Conservation (phyloP, 1,140 invertebrate species). For the Fopius arisanus region DNA sequence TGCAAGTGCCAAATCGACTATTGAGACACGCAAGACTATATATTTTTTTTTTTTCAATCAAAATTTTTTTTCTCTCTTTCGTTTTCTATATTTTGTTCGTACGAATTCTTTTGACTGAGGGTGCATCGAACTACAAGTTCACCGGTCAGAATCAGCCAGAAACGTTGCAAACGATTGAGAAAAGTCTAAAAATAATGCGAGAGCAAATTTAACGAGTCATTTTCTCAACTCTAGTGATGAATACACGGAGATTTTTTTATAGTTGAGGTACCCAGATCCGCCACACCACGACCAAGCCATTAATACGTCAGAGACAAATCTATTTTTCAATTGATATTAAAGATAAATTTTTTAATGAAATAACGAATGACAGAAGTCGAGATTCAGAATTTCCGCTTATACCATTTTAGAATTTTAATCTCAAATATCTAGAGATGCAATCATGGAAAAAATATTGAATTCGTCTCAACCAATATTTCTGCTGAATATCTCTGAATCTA, state of each 20-base stretch:
- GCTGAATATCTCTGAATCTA: too few species aligned
- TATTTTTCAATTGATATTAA: neutral
- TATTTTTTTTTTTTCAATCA: constrained; percentile 33
- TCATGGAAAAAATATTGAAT: too few species aligned
- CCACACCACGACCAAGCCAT: constrained; percentile 56
- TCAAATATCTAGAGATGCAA: too few species aligned
- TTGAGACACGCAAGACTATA: constrained; percentile 35
- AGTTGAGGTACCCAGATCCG: constrained; percentile 40
- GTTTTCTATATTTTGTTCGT: neutral
- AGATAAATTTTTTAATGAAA: neutral
- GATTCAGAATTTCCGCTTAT: too few species aligned
- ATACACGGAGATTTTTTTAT: constrained; percentile 17
- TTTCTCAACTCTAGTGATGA: constrained; percentile 13
- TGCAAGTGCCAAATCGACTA: constrained; percentile 44
- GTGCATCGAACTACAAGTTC: constrained; percentile 19
- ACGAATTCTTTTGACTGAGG: constrained; percentile 4
- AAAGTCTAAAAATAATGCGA: neutral
- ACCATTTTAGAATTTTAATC: too few species aligned
- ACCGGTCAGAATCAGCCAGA: neutral
- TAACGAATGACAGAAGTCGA: too few species aligned
- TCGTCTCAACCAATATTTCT: too few species aligned
- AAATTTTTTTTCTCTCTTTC: constrained; percentile 25
- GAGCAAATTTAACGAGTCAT: constrained; percentile 18
- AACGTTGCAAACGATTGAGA: neutral
- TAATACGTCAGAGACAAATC: constrained; percentile 25